phyloP scores from a whole-genome alignment of 53 echinoderm and acorn worm species.

The Holothuria scabra region DNA sequence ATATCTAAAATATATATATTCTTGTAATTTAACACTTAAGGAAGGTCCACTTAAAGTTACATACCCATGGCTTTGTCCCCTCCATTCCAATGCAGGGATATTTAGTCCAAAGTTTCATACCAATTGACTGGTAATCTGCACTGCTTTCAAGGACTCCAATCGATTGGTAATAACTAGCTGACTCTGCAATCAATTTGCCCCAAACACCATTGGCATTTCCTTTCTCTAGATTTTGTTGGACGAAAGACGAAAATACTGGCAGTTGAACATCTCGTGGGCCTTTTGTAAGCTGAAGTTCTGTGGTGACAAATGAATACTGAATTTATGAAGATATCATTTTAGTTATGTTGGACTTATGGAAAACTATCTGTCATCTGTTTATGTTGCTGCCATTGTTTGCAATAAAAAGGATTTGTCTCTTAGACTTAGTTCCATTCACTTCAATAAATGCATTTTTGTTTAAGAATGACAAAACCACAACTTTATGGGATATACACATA shows the following conservation, averaged over 20 bases:
- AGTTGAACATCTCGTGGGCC: background rate
- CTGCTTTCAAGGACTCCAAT: background rate
- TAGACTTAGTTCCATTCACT: no score
- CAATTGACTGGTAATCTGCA: background rate
- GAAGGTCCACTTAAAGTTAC: background rate
- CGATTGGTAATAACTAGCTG: background rate
- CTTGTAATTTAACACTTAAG: no score
- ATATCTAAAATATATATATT: no score
- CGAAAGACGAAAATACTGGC: background rate
- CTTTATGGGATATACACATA: no score
- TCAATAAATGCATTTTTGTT: no score
- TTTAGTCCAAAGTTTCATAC: background rate
- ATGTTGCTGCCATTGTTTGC: no score
- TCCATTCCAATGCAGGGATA: conserved; percentile 33
- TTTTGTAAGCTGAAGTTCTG: background rate
- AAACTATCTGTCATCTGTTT: no score
- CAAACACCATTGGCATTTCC: background rate
- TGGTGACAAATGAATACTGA: background rate
- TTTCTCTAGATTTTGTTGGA: background rate
- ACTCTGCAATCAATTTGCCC: conserved; percentile 2
- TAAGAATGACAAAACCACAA: no score
- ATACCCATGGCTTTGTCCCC: conserved; percentile 10
- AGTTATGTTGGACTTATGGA: no score
- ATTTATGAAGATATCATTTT: conserved; percentile 1
- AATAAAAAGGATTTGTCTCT: no score